Base-by-base conservation (phyloP, 2,888 invertebrate species). In the Troilus luridus region DNA sequence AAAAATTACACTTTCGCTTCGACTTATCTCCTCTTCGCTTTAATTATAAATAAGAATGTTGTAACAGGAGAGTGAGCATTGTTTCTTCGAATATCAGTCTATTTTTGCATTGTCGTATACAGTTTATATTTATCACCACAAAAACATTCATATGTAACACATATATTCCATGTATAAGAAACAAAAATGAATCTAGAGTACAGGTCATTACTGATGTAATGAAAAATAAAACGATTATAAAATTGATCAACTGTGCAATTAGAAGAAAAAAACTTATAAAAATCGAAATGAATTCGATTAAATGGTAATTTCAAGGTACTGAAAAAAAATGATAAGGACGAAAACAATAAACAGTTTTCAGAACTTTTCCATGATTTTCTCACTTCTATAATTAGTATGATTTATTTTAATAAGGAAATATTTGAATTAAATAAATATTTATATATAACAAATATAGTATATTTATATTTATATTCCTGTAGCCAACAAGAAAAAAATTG, bases 1-100 rank as follows among this genome's bases (percentile, higher is more conserved):
- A 41, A 77, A 41, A 24, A 77, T 77, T 77, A 77, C 17, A 77
- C 72, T 77, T 77, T 77, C 72, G 41, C 72, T 77, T 41, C 17
- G 17, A 77, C 27, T 77, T 17, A 77, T 77, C 8, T 27, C 8
- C 17, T 2, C 41, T 77, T 77, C 41, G 0, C 27, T 77, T 77
- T 41, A 77, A 77, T 41, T 77, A 41, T 41, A 77, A 27, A 17
- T 11, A 17, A 77, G 41, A 27, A 17, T 17, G 72, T 41, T 41
- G 14, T 27, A 72, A 72, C 27, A 77, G 12, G 12, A 6, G 24
- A 77, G 0, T 19, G 8, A 41, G 17, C 12, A 72, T 14, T 24
- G 2, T 24, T n/a, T 12, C 2, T 24, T 67, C 11, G 10, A n/a
- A 24, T 14, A 17, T 7, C 21, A 6, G 8, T 64, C 8, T 64